Evolutionary conservation across 2,113 vertebrate species (phyloP).

Genomic region (Cepphus grylle): DNA sequence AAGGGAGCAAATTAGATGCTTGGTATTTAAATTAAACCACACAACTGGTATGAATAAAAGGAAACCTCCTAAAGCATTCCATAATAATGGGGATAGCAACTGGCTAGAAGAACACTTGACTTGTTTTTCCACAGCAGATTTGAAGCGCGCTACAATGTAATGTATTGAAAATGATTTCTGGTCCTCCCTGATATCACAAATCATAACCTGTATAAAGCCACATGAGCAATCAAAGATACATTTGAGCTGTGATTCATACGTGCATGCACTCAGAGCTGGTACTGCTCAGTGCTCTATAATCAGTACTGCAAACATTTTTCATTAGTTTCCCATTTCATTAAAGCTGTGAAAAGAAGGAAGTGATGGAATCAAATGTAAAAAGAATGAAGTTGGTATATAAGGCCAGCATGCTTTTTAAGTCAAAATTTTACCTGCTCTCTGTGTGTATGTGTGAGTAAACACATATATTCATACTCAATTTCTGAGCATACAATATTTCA

Average conservation of each 20-base stretch:
- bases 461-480: not conserved
- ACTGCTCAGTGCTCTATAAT: conserved; percentile 40
- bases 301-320: conserved; percentile 50
- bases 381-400: conserved; percentile 10
- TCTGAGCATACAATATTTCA: conserved; percentile 44
- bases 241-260: conserved; percentile 34
- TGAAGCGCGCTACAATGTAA: conserved; percentile 46
- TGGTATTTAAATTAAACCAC: conserved; percentile 64
- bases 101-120: conserved; percentile 7
- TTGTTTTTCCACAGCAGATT: conserved; percentile 47
- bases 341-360: conserved; percentile 19
- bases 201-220: conserved; percentile 55
- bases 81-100: conserved; percentile 19
- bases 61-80: not conserved
- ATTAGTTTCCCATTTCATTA: conserved; percentile 55
- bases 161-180: conserved; percentile 67
- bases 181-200: conserved; percentile 56
- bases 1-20: conserved; percentile 32
- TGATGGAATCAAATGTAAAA: conserved; percentile 30
- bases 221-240: conserved; percentile 63
- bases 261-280: not conserved
- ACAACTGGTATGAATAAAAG: conserved; percentile 33
- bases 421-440: conserved; percentile 19
- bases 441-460: not conserved
- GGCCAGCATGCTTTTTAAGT: not conserved